Base-by-base conservation (phyloP, 1,140 invertebrate species). In the Campoletis sonorensis region DNA sequence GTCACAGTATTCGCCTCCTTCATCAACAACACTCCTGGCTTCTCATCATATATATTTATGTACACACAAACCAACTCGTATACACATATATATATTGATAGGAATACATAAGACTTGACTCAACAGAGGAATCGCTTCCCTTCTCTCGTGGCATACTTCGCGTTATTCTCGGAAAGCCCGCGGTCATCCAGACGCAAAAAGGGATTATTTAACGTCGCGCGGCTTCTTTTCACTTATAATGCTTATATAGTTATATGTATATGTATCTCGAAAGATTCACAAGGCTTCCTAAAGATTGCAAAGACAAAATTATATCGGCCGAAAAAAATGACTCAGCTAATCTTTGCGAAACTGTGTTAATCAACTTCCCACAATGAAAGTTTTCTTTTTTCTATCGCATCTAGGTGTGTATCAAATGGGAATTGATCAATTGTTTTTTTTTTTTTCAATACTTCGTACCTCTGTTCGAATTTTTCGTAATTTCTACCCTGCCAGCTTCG, bases 151-250 rank as follows among this genome's bases (percentile, higher is more conserved):
- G 67, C 67, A 70, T 70, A 70, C 67, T 27, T 70, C 67, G 67
- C 27, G 67, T 70, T 70, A 70, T 70, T 70, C 67, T 70, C 67
- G 67, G 67, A 70, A 70, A 70, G 67, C 67, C 67, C 30, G 67
- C 67, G 67, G 67, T 70, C 67, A 70, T 70, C 67, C 67, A 70
- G 67, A 70, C 67, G 67, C 67, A 70, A 70, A 70, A 70, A 70
- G 67, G 67, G 67, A 70, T 70, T 70, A 70, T 70, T 70, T 70
- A 70, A 33, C 67, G 30, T 70, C 67, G 67, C 67, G 27, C 67
- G 27, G 27, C 67, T 70, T 70, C 67, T 70, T 70, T 70, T 70
- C 27, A 70, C 67, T 33, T 70, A 70, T 70, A 70, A 64, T 64
- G 21, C 61, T 64, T 64, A 27, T 64, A 64, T n/a, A n/a, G 21